Percentiles rank a stretch among this genome's conserved stretches.
Evolutionary conservation across 2,888 invertebrate genomes (phyloP).

Genomic region (Hydropsyche betteni): DNA sequence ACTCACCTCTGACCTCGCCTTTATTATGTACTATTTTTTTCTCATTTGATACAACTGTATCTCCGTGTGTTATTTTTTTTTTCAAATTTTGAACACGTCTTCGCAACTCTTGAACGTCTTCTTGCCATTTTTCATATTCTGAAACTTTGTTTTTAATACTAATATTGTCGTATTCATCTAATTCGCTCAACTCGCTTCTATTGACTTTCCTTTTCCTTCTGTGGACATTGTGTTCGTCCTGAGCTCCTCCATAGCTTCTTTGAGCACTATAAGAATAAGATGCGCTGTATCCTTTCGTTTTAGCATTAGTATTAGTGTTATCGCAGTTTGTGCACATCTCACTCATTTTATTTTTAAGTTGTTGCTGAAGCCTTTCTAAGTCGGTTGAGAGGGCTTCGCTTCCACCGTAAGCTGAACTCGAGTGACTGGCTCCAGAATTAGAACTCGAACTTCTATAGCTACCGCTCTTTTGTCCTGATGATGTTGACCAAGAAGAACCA

Average conservation of each 20-base stretch:
- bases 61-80: not conserved
- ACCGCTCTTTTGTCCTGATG: conserved; percentile 12
- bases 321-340: conserved; percentile 38
- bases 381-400: conserved; percentile 35
- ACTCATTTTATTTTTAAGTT: conserved; percentile 45
- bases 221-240: conserved; percentile 13
- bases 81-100: conserved; percentile 54
- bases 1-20: no score
- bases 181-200: conserved; percentile 2
- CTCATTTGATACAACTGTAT: not conserved
- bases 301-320: not conserved
- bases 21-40: no score
- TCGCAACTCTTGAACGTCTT: conserved; percentile 54
- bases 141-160: conserved; percentile 28
- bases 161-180: conserved; percentile 24
- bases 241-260: conserved; percentile 46
- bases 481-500: not conserved
- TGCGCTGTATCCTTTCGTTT: conserved; percentile 49
- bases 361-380: conserved; percentile 43
- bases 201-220: conserved; percentile 22
- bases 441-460: conserved; percentile 5
- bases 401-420: not conserved
- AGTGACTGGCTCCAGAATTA: conserved; percentile 2
- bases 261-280: conserved; percentile 50
- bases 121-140: conserved; percentile 45